Base-by-base conservation (phyloP, 1,140 invertebrate species). In the Apis florea region DNA sequence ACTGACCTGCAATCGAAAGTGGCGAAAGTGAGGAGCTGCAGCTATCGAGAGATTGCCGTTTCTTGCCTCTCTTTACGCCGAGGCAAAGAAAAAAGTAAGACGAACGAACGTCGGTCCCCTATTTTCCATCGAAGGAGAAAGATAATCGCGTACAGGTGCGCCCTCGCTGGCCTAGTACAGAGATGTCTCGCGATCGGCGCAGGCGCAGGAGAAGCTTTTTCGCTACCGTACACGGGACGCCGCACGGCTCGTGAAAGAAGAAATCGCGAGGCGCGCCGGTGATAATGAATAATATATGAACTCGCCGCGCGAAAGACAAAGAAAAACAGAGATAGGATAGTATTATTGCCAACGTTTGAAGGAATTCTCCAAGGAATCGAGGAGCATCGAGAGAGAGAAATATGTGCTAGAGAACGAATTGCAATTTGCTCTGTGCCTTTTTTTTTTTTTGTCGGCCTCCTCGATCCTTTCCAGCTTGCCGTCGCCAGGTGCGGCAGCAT, bases 401-500 rank as follows among this genome's bases (percentile, higher is more conserved):
- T 40, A 40, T 40, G 6, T 5, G 6, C 31, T 40, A 6, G 31
- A 40, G 2, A 0, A 40, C 31, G 31, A 4, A 40, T 40, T 4
- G 31, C 31, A 40, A 40, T 40, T 40, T 40, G 31, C 31, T 40
- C 31, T 5, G 0, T 40, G 6, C n/a, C n/a, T n/a, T n/a, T n/a
- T n/a, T n/a, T n/a, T n/a, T n/a, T n/a, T n/a, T n/a, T n/a, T 92
- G 88, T 96, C 96, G 31, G 95, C 93, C 90, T 97, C 96, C 77
- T 96, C 96, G 86, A 97, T 95, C 91, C 95, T 95, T 88, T 96
- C 96, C 26, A 96, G 91, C 91, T 96, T 95, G 54, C 95, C 96
- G 87, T 95, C 96, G 83, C 95, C 95, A 77, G 92, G 90, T 69
- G 89, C 90, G 19, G 95, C 96, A 64, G 95, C 95, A 75, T 95